phyloP scores from a whole-genome alignment of 2,113 vertebrate species.

The Saguinus midas region DNA sequence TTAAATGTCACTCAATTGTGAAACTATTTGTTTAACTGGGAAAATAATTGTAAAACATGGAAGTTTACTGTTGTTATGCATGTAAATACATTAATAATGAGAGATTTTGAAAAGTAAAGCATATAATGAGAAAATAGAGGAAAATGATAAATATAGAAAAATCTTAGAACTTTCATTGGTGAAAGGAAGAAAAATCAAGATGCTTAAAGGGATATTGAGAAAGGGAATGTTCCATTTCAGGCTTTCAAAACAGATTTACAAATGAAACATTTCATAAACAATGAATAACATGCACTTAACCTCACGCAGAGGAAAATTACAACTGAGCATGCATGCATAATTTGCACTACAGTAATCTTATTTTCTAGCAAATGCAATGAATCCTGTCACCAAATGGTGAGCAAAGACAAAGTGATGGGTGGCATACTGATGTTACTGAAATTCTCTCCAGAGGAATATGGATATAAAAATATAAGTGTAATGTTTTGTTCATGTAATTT shows the following conservation, averaged over 20 bases:
- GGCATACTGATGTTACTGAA: not conserved
- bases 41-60: not conserved
- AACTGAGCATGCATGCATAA: constrained; percentile 47
- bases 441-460: not conserved
- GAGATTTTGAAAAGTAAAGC: not conserved
- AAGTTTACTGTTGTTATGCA: not conserved
- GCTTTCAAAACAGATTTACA: constrained; percentile 60
- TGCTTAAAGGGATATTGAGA: not conserved
- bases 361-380: constrained; percentile 48
- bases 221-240: constrained; percentile 33
- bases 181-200: not conserved
- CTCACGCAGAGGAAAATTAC: constrained; percentile 39
- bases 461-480: not conserved
- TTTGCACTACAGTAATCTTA: constrained; percentile 34
- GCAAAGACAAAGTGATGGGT: not conserved
- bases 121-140: not conserved
- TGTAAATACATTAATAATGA: not conserved
- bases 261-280: constrained; percentile 69
- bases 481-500: not conserved
- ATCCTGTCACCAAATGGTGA: constrained; percentile 35
- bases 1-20: not conserved
- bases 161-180: not conserved
- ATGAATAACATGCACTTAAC: not conserved
- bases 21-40: not conserved
- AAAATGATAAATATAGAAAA: not conserved